Base-by-base conservation (phyloP, 2,797 vertebrate genomes). In the Prunella strophiata region DNA sequence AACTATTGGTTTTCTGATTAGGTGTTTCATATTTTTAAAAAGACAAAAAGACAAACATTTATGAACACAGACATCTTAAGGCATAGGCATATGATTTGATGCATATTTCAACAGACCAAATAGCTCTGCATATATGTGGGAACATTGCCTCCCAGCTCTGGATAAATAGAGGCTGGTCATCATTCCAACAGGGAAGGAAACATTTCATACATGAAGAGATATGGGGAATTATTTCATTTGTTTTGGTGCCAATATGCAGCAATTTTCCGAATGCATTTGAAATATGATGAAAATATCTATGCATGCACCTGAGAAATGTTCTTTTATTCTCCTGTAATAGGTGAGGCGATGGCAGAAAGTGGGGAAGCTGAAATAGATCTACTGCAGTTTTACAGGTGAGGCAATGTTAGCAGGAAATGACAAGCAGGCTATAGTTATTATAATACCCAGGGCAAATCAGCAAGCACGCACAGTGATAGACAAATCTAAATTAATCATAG, bases 361-460 rank as follows among this genome's bases (percentile, higher is more conserved):
- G 50, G 85, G 92, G 95, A 96, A 95, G 92, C 76, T 80, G 79
- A 94, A 92, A 96, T 91, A 71, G 93, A 92, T 91, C 95, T 96
- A 62, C 96, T 96, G 92, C 95, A 91, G 93, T 97, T 97, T 97
- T 96, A 94, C 94, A 97, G 97, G 97, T 97, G 94, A 97, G 91
- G 89, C 94, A 74, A 78, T 84, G 94, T 90, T 96, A 94, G 97
- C 42, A 21, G 86, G 89, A 96, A 96, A 90, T 97, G 96, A 97
- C 97, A 98, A 96, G 95, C 95, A 96, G 95, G 72, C 92, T 97
- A 40, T 92, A 95, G 96, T 97, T 97, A 97, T 97, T 97, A 85
- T 97, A 97, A 97, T 97, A 98, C 97, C 97, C 96, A 97, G 97
- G 97, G 97, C 97, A 97, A 97, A 96, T 97, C 97, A 97, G 97